Evolutionary conservation across 2,888 invertebrate species (phyloP).

Genomic region (Halictus ligatus): DNA sequence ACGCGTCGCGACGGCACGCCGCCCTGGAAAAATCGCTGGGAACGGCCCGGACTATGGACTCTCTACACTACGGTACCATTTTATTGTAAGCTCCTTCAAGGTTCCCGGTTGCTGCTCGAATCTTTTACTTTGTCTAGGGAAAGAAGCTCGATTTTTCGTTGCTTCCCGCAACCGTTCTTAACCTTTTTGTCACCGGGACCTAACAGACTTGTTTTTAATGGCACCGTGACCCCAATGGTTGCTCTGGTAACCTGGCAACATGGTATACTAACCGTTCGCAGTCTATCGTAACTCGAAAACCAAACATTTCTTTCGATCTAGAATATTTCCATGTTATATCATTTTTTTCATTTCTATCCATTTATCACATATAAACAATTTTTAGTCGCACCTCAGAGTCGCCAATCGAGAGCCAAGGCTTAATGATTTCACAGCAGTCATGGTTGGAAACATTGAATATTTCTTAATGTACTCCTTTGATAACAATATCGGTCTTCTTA

Average conservation of each 20-base stretch:
- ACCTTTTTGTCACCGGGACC: not conserved
- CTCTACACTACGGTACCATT: not conserved
- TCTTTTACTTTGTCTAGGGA: not conserved
- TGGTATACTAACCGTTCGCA: not conserved
- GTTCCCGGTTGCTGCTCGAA: not conserved
- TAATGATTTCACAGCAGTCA: too few species aligned
- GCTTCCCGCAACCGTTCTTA: not conserved
- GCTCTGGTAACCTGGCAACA: not conserved
- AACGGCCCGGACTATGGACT: not conserved
- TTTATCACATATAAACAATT: too few species aligned
- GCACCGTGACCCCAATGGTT: conserved; percentile 5
- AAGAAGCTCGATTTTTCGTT: not conserved
- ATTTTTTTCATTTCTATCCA: too few species aligned
- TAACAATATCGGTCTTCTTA: too few species aligned
- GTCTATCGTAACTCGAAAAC: not conserved
- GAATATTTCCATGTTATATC: not conserved
- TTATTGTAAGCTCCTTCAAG: not conserved
- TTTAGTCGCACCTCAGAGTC: too few species aligned
- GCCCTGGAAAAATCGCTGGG: not conserved
- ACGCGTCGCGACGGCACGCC: not conserved
- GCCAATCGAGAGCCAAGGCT: too few species aligned
- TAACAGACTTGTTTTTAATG: not conserved
- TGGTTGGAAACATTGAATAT: too few species aligned
- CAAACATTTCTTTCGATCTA: too few species aligned
- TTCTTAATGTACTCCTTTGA: too few species aligned